Conservation (phyloP, 2,797 vertebrate genomes). For the Clarias platycephalus region DNA sequence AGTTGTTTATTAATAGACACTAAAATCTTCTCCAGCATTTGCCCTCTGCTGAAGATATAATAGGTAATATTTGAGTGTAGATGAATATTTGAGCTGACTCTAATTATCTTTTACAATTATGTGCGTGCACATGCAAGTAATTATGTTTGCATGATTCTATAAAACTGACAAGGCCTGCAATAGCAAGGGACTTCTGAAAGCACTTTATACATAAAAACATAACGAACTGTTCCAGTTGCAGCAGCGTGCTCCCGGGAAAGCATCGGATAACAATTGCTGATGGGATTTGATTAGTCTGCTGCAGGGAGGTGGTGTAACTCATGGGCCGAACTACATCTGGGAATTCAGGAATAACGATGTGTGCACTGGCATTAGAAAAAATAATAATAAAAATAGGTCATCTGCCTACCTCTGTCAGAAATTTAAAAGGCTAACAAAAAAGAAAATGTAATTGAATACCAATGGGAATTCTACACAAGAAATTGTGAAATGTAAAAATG, state of each 20-base stretch:
- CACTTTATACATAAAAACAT: slow-evolving; percentile 36
- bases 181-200: slow-evolving; percentile 29
- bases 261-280: slow-evolving; percentile 35
- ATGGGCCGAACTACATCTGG: slow-evolving; percentile 24
- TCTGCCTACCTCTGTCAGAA: slow-evolving; percentile 18
- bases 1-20: slow-evolving; percentile 23
- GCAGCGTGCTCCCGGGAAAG: slow-evolving; percentile 29
- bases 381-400: neutral
- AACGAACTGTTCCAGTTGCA: slow-evolving; percentile 25
- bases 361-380: slow-evolving; percentile 10
- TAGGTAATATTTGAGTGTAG: neutral
- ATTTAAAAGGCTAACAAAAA: slow-evolving; percentile 2
- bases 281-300: slow-evolving; percentile 43
- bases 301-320: slow-evolving; percentile 31
- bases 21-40: slow-evolving; percentile 5
- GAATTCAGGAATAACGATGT: slow-evolving; percentile 17
- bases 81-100: slow-evolving; percentile 10
- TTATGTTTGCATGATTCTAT: slow-evolving; percentile 16
- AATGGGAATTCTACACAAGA: neutral
- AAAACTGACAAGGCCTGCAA: slow-evolving; percentile 13
- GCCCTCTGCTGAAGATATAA: slow-evolving; percentile 5
- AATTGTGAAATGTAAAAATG: neutral
- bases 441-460: slow-evolving; percentile 7
- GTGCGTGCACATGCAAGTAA: neutral
- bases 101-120: slow-evolving; percentile 5